phyloP scores from a whole-genome alignment of 1,140 invertebrate species.

The Euschistus heros region DNA sequence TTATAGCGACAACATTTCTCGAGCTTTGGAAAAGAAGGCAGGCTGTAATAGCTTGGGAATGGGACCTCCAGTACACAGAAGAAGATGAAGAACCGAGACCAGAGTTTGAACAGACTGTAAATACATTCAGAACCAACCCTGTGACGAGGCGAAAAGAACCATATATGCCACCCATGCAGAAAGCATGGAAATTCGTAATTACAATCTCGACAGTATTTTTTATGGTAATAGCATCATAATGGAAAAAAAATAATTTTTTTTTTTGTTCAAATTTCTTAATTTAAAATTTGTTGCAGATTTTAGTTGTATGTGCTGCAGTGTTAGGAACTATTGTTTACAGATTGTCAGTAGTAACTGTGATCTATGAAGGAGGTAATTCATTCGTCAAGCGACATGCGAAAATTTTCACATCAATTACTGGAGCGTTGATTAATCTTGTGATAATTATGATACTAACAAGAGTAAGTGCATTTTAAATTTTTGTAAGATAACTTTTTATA shows the following conservation, averaged over 20 bases:
- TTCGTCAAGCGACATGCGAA: constrained; percentile 72
- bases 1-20: constrained; percentile 76
- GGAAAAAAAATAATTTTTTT: not conserved
- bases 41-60: constrained; percentile 76
- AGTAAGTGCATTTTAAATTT: constrained; percentile 39
- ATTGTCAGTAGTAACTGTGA: constrained; percentile 72
- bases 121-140: constrained; percentile 76
- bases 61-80: constrained; percentile 76
- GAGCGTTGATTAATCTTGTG: constrained; percentile 79
- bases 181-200: constrained; percentile 56
- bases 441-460: constrained; percentile 84
- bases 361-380: constrained; percentile 54
- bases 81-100: constrained; percentile 76
- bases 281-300: constrained; percentile 46
- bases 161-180: constrained; percentile 65
- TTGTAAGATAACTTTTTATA: not conserved
- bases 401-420: constrained; percentile 82
- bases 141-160: constrained; percentile 77
- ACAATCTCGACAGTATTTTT: constrained; percentile 74
- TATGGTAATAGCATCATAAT: constrained; percentile 48
- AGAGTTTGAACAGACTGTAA: constrained; percentile 77
- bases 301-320: constrained; percentile 69
- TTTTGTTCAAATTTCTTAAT: too few relatives aligned
- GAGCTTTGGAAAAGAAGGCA: constrained; percentile 90
- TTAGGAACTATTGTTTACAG: constrained; percentile 85